Conservation (phyloP, 2,113 vertebrate genomes). For the Tenebrosternarchus preto region DNA sequence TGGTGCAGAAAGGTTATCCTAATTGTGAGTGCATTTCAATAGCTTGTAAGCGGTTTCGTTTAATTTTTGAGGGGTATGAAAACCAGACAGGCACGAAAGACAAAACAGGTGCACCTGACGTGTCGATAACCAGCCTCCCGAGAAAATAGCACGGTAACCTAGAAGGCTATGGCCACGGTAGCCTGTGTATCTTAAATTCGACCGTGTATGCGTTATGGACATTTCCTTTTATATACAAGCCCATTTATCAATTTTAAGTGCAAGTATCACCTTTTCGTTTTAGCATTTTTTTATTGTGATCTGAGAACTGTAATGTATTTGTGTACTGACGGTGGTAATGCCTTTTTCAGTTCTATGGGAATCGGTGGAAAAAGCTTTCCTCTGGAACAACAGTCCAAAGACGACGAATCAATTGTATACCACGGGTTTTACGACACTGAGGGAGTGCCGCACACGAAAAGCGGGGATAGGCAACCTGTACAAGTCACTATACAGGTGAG, state of each 20-base stretch:
- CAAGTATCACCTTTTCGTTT: too few relatives aligned
- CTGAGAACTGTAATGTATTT: too few relatives aligned
- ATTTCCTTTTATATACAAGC: too few relatives aligned
- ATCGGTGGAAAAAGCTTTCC: conserved; percentile 86
- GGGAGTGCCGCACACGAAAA: conserved; percentile 95
- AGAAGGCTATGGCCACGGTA: too few relatives aligned
- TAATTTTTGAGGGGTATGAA: not conserved
- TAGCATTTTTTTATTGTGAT: too few relatives aligned
- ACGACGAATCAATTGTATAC: conserved; percentile 84
- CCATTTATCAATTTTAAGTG: too few relatives aligned
- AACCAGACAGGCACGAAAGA: not conserved
- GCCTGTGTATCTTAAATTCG: not conserved
- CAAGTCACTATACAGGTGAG: conserved; percentile 89
- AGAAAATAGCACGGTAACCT: not conserved
- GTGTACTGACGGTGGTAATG: conserved; percentile 56
- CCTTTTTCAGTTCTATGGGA: conserved; percentile 84
- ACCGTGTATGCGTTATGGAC: not conserved
- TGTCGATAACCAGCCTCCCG: not conserved
- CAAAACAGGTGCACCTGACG: not conserved
- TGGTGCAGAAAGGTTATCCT: not conserved
- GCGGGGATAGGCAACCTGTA: conserved; percentile 93
- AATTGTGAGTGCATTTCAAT: not conserved
- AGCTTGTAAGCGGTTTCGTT: not conserved
- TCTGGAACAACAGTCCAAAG: conserved; percentile 86
- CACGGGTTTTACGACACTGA: conserved; percentile 90